Conservation (phyloP, 1,140 invertebrate species). For the Drosophila melanogaster region DNA sequence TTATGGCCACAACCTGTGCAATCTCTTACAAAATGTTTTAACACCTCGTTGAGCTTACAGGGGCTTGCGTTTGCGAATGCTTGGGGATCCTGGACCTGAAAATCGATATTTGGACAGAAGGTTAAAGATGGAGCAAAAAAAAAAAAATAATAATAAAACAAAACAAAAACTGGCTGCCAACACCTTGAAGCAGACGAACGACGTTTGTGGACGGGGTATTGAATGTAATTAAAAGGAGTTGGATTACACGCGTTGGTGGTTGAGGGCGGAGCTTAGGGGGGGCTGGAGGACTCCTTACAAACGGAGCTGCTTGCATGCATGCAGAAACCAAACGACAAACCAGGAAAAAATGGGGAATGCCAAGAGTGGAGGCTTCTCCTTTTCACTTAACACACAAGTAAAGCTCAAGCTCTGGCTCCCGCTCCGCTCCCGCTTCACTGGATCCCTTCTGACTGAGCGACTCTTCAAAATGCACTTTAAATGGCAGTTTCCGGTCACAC, state of each 20-base stretch:
- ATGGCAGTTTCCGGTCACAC: slow-evolving; percentile 84
- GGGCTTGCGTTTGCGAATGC: slow-evolving; percentile 17
- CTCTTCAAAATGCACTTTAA: slow-evolving; percentile 83
- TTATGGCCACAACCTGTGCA: slow-evolving; percentile 5
- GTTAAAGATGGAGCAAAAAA: slow-evolving; percentile 27
- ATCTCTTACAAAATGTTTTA: slow-evolving; percentile 71
- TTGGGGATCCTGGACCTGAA: slow-evolving; percentile 43
- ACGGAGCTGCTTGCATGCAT: slow-evolving; percentile 45
- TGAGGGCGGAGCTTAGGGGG: neutral
- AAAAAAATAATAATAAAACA: slow-evolving; percentile 5
- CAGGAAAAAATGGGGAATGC: slow-evolving; percentile 6
- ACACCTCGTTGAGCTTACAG: slow-evolving; percentile 69
- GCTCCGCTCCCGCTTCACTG: slow-evolving; percentile 32
- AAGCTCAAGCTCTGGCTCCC: slow-evolving; percentile 29
- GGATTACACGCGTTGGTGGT: slow-evolving; percentile 67
- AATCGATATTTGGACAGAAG: slow-evolving; percentile 76
- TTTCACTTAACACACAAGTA: slow-evolving; percentile 72
- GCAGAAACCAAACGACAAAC: slow-evolving; percentile 39
- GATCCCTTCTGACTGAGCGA: slow-evolving; percentile 51
- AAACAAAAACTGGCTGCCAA: slow-evolving; percentile 45
- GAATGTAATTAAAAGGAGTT: slow-evolving; percentile 83
- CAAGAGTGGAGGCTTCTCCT: slow-evolving; percentile 32
- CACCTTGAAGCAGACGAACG: slow-evolving; percentile 37
- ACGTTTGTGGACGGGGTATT: slow-evolving; percentile 42
- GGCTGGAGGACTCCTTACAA: slow-evolving; percentile 26